phyloP scores from a whole-genome alignment of 1,140 invertebrate species.

The Heliconius himera region DNA sequence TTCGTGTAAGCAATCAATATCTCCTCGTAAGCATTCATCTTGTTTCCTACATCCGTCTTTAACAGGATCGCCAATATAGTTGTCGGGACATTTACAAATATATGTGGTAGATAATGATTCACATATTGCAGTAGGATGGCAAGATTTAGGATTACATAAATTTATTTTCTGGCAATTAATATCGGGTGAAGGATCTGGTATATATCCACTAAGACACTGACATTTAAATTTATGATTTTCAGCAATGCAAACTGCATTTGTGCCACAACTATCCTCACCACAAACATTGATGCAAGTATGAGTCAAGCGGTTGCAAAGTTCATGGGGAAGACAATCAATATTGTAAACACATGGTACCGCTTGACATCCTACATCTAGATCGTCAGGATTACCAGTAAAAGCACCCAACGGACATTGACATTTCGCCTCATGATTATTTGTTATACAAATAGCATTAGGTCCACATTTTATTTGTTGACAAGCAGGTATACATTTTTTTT shows the following conservation, averaged over 20 bases:
- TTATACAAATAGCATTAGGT: slow-evolving; percentile 91
- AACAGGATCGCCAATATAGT: slow-evolving; percentile 89
- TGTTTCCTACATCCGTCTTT: slow-evolving; percentile 88
- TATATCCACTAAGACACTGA: slow-evolving; percentile 91
- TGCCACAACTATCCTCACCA: slow-evolving; percentile 90
- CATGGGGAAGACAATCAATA: slow-evolving; percentile 88
- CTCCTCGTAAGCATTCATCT: slow-evolving; percentile 86
- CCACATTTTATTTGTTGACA: slow-evolving; percentile 90
- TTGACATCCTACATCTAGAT: slow-evolving; percentile 87
- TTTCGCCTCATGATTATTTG: slow-evolving; percentile 93
- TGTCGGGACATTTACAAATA: slow-evolving; percentile 88
- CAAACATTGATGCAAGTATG: slow-evolving; percentile 93
- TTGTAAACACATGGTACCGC: slow-evolving; percentile 93
- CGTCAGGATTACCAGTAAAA: slow-evolving; percentile 92
- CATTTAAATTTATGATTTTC: slow-evolving; percentile 91
- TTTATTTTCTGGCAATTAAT: slow-evolving; percentile 87
- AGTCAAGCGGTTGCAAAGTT: slow-evolving; percentile 90
- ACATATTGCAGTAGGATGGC: slow-evolving; percentile 91
- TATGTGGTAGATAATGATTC: slow-evolving; percentile 84
- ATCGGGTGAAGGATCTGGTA: slow-evolving; percentile 90
- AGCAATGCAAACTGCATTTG: slow-evolving; percentile 93
- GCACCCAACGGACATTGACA: slow-evolving; percentile 93
- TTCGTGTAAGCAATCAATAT: slow-evolving; percentile 88
- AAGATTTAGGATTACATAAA: slow-evolving; percentile 89
- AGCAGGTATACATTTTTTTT: slow-evolving; percentile 86